phyloP scores from a whole-genome alignment of 92 coral and sea anemone genomes.

The Actinostola sp. region DNA sequence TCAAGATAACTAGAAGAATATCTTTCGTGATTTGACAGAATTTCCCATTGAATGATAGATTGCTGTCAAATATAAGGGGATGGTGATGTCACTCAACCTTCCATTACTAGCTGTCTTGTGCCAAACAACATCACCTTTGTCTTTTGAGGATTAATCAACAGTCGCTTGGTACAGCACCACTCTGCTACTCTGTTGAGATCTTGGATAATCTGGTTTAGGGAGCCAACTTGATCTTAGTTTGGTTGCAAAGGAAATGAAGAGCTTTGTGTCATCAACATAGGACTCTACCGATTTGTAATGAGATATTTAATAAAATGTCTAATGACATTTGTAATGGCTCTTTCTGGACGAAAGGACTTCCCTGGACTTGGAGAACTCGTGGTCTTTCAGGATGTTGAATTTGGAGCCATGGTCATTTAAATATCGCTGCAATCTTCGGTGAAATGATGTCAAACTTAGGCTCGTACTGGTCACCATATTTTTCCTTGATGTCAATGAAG shows the following conservation, averaged over 20 bases:
- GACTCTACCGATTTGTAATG: constrained; percentile 17
- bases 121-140: constrained; percentile 29
- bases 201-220: neutral
- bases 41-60: too few relatives aligned
- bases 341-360: too few relatives aligned
- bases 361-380: too few relatives aligned
- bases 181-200: constrained; percentile 28
- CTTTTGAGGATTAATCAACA: constrained; percentile 42
- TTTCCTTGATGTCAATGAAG: too few relatives aligned
- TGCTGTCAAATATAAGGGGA: too few relatives aligned
- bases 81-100: neutral
- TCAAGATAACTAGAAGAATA: constrained; percentile 17
- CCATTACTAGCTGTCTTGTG: neutral
- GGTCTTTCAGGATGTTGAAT: too few relatives aligned
- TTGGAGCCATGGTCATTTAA: too few relatives aligned
- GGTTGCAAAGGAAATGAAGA: neutral
- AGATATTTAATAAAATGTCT: too few relatives aligned
- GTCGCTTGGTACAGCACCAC: constrained; percentile 40
- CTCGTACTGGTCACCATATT: too few relatives aligned
- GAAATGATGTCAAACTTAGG: too few relatives aligned
- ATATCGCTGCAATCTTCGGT: too few relatives aligned
- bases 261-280: constrained; percentile 40
- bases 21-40: constrained; percentile 44
- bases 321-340: too few relatives aligned
- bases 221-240: neutral